Conservation (phyloP, 2,888 invertebrate genomes). For the Oegoconia quadripuncta region DNA sequence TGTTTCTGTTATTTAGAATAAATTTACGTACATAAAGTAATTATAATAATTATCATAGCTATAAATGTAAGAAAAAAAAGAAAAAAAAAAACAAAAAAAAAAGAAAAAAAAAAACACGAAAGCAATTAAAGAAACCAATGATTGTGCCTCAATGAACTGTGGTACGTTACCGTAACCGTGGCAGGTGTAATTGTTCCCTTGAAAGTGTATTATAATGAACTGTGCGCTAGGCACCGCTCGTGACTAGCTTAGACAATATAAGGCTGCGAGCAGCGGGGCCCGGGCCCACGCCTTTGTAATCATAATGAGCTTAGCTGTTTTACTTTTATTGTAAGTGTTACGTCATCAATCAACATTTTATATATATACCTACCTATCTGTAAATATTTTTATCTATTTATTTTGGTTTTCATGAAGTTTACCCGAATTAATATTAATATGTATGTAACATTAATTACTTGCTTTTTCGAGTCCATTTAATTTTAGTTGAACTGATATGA, state of each 20-base stretch:
- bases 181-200: conserved; percentile 72
- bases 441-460: conserved; percentile 35
- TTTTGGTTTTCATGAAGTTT: conserved; percentile 73
- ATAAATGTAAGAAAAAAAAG: conserved; percentile 39
- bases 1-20: conserved; percentile 79
- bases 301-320: conserved; percentile 79
- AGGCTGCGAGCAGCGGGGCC: conserved; percentile 59
- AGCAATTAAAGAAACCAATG: conserved; percentile 78
- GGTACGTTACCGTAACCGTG: conserved; percentile 78
- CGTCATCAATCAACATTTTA: conserved; percentile 77
- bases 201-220: conserved; percentile 59
- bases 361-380: conserved; percentile 64
- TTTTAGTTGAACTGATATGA: conserved; percentile 23
- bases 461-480: conserved; percentile 35
- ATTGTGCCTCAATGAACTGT: conserved; percentile 79
- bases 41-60: conserved; percentile 75
- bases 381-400: conserved; percentile 76
- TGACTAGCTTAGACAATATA: conserved; percentile 56
- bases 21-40: conserved; percentile 79
- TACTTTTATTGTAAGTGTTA: conserved; percentile 78
- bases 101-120: conserved; percentile 52
- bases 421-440: conserved; percentile 57
- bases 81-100: conserved; percentile 41
- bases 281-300: conserved; percentile 71
- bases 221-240: conserved; percentile 55